Evolutionary conservation across 2,113 vertebrate genomes (phyloP).

Genomic region (Trematocara marginatum): DNA sequence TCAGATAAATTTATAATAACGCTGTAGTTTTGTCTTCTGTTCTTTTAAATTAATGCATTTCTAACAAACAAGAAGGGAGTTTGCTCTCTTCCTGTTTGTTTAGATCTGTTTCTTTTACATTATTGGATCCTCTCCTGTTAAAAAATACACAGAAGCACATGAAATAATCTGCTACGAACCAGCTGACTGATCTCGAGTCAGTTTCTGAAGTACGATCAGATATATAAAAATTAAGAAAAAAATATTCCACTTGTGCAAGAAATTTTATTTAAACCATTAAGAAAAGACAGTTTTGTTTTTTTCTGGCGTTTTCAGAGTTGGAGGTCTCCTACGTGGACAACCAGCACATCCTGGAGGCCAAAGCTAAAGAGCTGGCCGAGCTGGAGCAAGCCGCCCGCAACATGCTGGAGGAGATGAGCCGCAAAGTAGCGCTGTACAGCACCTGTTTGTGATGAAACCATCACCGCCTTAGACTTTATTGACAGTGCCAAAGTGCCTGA

Average conservation of each 20-base stretch:
- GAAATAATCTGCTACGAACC: neutral
- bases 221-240: neutral
- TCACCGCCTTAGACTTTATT: neutral
- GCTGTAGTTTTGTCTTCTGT: neutral
- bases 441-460: conserved; percentile 73
- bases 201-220: neutral
- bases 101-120: neutral
- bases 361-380: conserved; percentile 78
- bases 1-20: neutral
- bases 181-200: rapidly evolving
- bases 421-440: conserved; percentile 87
- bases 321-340: conserved; percentile 85
- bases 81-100: neutral
- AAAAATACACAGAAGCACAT: neutral
- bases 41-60: neutral
- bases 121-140: neutral
- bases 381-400: conserved; percentile 79
- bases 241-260: neutral
- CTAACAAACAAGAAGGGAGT: neutral
- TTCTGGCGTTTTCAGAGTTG: conserved; percentile 71
- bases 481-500: neutral
- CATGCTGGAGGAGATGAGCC: conserved; percentile 85
- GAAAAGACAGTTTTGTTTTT: neutral
- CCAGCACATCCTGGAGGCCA: conserved; percentile 82
- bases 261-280: neutral